These are phyloP conservation scores for Nibea coibor DNA, from an alignment of 2,113 vertebrate genomes.

Conservation along the genomic window DNA sequence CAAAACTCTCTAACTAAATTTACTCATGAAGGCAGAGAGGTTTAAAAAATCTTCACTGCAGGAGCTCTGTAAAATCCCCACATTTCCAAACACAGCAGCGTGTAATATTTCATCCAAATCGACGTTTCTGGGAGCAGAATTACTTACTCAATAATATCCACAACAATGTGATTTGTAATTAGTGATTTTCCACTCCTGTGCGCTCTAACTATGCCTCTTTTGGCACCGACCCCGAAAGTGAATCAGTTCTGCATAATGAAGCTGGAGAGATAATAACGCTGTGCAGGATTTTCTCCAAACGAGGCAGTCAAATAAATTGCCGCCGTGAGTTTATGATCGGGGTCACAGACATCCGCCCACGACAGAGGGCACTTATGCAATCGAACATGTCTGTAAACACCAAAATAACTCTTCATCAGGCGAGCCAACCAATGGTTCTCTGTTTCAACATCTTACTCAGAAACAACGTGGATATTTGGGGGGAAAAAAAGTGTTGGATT, in stretches of 20 bases:
- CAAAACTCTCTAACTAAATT: not conserved
- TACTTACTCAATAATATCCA: not conserved
- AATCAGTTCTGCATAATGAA: constrained; percentile 38
- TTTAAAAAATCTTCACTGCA: not conserved
- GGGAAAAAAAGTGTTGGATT: not conserved
- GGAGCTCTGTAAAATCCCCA: not conserved
- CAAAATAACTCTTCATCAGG: constrained; percentile 32
- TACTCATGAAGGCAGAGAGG: not conserved
- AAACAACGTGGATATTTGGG: not conserved
- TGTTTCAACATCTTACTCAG: not conserved
- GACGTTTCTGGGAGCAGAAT: constrained; percentile 14
- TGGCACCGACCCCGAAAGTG: not conserved
- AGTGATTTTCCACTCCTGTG: constrained; percentile 24
- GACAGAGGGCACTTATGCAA: constrained; percentile 2
- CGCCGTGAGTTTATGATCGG: constrained; percentile 33
- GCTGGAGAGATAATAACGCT: constrained; percentile 34
- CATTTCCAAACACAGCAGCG: not conserved
- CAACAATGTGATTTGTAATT: constrained; percentile 22
- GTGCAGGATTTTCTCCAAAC: constrained; percentile 20
- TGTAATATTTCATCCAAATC: not conserved
- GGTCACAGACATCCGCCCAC: constrained; percentile 41
- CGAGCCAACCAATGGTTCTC: not conserved
- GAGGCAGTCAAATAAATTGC: constrained; percentile 33
- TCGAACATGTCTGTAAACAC: constrained; percentile 31
- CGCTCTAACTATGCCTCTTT: constrained; percentile 1